Evolutionary conservation across 1,140 invertebrate genomes (phyloP), one percentile per base, ranked within the genome.

Genomic region (Drosophila rufa): DNA sequence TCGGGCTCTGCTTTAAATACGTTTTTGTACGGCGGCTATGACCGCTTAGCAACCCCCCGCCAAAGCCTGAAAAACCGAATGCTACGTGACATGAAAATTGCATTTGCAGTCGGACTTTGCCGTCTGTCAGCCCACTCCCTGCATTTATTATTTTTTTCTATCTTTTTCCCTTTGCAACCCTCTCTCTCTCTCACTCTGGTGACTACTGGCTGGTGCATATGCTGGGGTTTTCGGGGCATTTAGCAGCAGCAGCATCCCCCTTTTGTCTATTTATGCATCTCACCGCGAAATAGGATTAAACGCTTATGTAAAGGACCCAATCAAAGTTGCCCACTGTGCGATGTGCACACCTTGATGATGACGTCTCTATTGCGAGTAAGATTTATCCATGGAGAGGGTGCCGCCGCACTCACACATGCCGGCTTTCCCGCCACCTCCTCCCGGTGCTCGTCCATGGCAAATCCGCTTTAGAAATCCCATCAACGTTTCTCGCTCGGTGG

Each of bases 271-370:
- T 91, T 89, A 91, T 91, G 89, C 90, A 91, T 81, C 89, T 91
- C 70, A 91, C 90, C 90, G 84, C 90, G 90, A 91, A 91, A 91
- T 91, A 91, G 90, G 90, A 91, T 91, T 91, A 91, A 91, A 80
- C 84, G 75, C 84, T 91, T 91, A 91, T 89, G 84, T 89, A 89
- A 84, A 85, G 83, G 80, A 91, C 90, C 89, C 90, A 91, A 89
- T 91, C 89, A 91, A 82, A 89, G 79, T 91, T 82, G 70, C 84
- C 79, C 75, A 76, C 53, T 62, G 66, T 38, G 76, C 75, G 58
- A n/a, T 60, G 66, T 48, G 65, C 83, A 89, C 84, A 87, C 84
- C 83, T 87, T 89, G 71, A 51, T 80, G 77, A 70, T 90, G 73
- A 87, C 55, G 84, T 84, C 84, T 89, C 64, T 78, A 84, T 83